Percentiles rank a stretch among this genome's conserved stretches.
phyloP scores from a whole-genome alignment of 2,113 vertebrate species.

The Prunella fulvescens region DNA sequence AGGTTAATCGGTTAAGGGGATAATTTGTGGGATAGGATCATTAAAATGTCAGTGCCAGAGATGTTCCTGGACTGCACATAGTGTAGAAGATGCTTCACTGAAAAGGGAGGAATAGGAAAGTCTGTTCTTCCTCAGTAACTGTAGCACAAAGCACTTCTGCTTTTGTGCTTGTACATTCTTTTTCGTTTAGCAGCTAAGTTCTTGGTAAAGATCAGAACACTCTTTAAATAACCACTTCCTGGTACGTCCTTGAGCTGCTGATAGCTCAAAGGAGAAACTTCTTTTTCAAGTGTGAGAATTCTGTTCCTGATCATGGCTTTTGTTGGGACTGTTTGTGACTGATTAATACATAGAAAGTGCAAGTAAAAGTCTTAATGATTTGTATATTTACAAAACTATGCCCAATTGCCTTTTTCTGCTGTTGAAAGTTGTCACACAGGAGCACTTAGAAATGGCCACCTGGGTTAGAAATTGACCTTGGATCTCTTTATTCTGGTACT shows the following conservation, averaged over 20 bases:
- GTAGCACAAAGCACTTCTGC: neutral
- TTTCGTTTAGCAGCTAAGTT: slow-evolving; percentile 29
- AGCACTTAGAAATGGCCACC: neutral
- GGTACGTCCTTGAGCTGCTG: neutral
- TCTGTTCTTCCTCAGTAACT: neutral
- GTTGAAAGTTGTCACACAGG: neutral
- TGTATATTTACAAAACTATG: neutral
- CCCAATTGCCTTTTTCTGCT: neutral
- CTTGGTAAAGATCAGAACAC: slow-evolving; percentile 45
- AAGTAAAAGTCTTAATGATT: slow-evolving; percentile 10
- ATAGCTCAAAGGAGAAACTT: slow-evolving; percentile 20
- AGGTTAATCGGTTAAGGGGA: neutral
- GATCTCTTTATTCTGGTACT: neutral
- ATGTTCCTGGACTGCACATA: neutral
- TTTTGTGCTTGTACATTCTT: slow-evolving; percentile 33
- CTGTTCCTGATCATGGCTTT: slow-evolving; percentile 26
- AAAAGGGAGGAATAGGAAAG: neutral
- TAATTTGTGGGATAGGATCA: neutral
- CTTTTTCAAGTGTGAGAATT: neutral
- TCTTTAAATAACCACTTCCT: slow-evolving; percentile 46
- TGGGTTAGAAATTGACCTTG: neutral
- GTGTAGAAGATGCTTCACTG: neutral
- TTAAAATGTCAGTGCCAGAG: neutral
- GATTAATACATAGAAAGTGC: neutral
- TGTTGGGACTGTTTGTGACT: neutral